Percentiles rank a stretch among this genome's conserved stretches.
Conservation (phyloP, 2,888 invertebrate genomes). For the Lycia hirtaria region DNA sequence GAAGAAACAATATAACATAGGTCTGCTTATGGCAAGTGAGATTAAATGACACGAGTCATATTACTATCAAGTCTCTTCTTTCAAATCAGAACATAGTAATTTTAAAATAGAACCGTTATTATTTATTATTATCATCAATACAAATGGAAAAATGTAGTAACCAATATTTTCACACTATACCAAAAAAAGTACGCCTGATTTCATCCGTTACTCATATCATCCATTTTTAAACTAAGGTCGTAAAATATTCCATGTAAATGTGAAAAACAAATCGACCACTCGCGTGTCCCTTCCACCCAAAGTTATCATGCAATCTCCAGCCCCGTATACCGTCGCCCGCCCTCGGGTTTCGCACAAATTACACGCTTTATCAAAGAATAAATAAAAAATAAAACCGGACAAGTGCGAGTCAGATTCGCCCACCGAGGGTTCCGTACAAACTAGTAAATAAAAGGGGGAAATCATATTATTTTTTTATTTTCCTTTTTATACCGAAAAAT, state of each 20-base stretch:
- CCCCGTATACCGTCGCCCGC: constrained; percentile 1
- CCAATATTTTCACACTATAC: background rate
- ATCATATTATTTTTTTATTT: no score
- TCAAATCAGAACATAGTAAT: no score
- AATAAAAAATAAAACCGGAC: no score
- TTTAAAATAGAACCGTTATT: no score
- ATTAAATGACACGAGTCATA: no score
- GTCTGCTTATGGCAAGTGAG: no score
- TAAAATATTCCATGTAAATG: constrained; percentile 9
- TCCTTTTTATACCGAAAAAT: no score
- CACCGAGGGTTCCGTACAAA: no score
- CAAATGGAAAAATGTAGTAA: background rate
- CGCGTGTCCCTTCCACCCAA: constrained; percentile 12
- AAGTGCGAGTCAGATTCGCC: no score
- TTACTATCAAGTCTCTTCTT: no score
- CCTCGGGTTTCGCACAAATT: constrained; percentile 15
- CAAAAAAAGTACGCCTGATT: background rate
- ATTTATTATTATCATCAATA: background rate
- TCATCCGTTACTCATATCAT: background rate
- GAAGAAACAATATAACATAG: no score
- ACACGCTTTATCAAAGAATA: constrained; percentile 1
- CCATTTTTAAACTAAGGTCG: constrained; percentile 1
- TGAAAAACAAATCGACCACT: constrained; percentile 16
- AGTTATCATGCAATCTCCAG: background rate
- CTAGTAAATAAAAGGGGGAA: no score